A percentile compares a stretch with the other conserved stretches of the same genome.
Conservation (phyloP, 2,888 invertebrate species). For the Eristalis arbustorum region DNA sequence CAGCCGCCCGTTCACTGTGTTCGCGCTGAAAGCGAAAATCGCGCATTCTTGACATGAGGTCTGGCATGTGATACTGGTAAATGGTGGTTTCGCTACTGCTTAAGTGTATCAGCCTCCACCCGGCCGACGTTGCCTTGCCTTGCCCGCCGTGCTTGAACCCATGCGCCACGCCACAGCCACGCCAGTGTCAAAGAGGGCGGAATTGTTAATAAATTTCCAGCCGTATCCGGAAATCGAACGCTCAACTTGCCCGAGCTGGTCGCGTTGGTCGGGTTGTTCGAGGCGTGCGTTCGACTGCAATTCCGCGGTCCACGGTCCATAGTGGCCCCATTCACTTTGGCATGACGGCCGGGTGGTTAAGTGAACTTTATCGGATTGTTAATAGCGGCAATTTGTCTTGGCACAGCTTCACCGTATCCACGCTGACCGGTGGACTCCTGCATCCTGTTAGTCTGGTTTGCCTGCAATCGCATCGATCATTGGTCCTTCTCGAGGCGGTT, state of each 20-base stretch:
- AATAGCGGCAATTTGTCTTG: background rate
- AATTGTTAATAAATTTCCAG: conserved; percentile 45
- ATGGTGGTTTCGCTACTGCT: conserved; percentile 16
- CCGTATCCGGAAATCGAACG: conserved; percentile 46
- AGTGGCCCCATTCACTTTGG: background rate
- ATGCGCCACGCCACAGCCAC: conserved; percentile 14
- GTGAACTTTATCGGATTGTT: background rate
- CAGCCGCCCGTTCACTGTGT: background rate
- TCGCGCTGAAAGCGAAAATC: conserved; percentile 11
- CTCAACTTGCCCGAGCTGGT: conserved; percentile 32
- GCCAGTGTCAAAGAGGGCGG: conserved; percentile 49
- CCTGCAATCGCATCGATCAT: background rate
- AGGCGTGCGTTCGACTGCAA: background rate
- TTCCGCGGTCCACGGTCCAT: background rate
- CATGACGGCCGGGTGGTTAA: background rate
- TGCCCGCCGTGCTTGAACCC: background rate
- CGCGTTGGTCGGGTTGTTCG: background rate
- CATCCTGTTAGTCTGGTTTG: conserved; percentile 7
- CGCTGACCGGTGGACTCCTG: background rate
- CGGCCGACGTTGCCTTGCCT: conserved; percentile 28
- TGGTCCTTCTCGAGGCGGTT: background rate
- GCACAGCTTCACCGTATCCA: background rate
- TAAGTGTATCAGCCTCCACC: conserved; percentile 43
- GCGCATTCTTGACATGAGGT: conserved; percentile 31
- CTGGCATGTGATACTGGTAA: conserved; percentile 36